phyloP scores from a whole-genome alignment of 2,888 invertebrate species.

The Hipparchia semele region DNA sequence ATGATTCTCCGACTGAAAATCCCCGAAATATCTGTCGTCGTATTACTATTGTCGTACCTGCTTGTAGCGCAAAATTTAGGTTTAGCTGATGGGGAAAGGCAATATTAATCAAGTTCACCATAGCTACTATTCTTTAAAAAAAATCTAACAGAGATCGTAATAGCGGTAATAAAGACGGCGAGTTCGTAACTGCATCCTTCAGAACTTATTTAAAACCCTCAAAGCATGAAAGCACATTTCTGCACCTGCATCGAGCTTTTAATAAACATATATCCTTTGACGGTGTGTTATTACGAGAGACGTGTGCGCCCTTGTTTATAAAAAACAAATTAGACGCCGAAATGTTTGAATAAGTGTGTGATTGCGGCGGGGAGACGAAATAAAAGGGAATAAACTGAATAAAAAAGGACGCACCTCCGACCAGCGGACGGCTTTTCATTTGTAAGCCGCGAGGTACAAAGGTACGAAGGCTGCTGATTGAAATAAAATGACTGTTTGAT shows the following conservation, averaged over 20 bases:
- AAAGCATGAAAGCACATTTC: constrained; percentile 11
- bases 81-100: too few species aligned
- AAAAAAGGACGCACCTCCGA: constrained; percentile 35
- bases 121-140: too few species aligned
- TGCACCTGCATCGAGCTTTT: constrained; percentile 38
- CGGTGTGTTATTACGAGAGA: constrained; percentile 60
- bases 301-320: constrained; percentile 59
- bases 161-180: background rate
- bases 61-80: too few species aligned
- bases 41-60: too few species aligned
- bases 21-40: too few species aligned
- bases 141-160: too few species aligned
- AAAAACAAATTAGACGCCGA: constrained; percentile 63
- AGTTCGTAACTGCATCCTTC: background rate
- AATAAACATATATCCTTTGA: constrained; percentile 49
- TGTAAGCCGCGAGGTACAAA: constrained; percentile 33
- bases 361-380: constrained; percentile 60
- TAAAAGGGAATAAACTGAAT: constrained; percentile 42
- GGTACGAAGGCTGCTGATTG: constrained; percentile 36
- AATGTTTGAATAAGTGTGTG: constrained; percentile 81
- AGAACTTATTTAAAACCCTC: background rate
- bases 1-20: too few species aligned
- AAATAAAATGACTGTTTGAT: constrained; percentile 36
- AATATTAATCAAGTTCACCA: too few species aligned
- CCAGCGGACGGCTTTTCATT: constrained; percentile 40